Conservation (phyloP, 2,113 vertebrate species). For the Zeus faber region DNA sequence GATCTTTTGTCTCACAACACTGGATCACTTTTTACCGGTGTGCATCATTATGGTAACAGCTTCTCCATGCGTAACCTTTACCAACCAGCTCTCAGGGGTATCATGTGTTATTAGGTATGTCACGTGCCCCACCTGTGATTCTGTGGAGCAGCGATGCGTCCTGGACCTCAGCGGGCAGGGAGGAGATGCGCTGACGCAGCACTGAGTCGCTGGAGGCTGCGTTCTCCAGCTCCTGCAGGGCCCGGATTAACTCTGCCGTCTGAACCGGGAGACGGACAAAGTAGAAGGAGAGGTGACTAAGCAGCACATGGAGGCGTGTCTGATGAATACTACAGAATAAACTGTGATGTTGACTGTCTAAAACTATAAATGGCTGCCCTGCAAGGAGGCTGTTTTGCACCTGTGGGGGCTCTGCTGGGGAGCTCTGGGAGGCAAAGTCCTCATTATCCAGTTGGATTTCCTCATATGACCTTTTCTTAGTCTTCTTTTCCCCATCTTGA, state of each 20-base stretch:
- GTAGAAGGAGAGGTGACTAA: not conserved
- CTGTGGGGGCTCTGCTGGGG: constrained; percentile 91
- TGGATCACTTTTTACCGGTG: too few species aligned
- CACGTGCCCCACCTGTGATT: constrained; percentile 85
- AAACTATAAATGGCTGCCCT: not conserved
- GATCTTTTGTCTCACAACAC: too few species aligned
- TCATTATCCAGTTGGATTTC: constrained; percentile 88
- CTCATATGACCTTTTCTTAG: constrained; percentile 89
- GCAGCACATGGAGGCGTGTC: not conserved
- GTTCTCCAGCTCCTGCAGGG: constrained; percentile 96
- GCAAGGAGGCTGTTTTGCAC: constrained; percentile 55
- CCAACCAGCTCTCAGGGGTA: too few species aligned
- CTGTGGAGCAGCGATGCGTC: constrained; percentile 92
- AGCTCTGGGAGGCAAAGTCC: constrained; percentile 85
- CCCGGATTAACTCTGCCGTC: constrained; percentile 94
- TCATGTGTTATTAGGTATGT: not conserved
- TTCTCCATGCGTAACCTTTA: too few species aligned
- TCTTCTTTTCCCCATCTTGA: constrained; percentile 83
- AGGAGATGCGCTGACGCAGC: constrained; percentile 93
- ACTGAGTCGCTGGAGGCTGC: constrained; percentile 92
- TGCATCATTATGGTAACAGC: too few species aligned
- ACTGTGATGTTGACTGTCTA: not conserved
- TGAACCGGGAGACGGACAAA: constrained; percentile 54
- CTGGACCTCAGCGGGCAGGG: constrained; percentile 93
- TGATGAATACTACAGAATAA: not conserved